These are phyloP conservation scores for Myotis planiceps DNA, from an alignment of 2,797 vertebrate genomes.

Conservation along the genomic window DNA sequence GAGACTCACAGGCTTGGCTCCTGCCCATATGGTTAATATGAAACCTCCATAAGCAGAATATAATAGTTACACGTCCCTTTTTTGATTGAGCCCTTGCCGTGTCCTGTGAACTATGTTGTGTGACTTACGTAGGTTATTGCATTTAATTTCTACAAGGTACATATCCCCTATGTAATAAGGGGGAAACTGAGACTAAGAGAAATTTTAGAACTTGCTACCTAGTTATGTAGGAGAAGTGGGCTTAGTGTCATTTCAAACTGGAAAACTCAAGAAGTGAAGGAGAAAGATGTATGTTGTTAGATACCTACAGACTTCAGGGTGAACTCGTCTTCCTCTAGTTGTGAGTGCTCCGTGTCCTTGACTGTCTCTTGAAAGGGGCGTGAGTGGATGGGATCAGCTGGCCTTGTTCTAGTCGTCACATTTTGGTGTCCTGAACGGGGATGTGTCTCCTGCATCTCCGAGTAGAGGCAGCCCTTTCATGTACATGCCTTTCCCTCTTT, in stretches of 20 bases:
- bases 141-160: neutral
- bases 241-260: slow-evolving; percentile 17
- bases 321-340: neutral
- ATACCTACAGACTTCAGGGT: neutral
- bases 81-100: neutral
- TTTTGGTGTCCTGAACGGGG: neutral
- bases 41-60: neutral
- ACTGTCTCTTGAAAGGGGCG: neutral
- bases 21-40: neutral
- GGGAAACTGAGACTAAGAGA: neutral
- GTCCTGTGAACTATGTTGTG: neutral
- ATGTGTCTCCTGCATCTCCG: neutral
- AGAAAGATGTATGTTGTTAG: neutral
- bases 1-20: neutral
- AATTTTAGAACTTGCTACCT: neutral
- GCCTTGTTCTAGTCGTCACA: neutral
- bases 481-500: neutral
- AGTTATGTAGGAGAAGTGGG: neutral
- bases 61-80: neutral
- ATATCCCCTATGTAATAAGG: neutral
- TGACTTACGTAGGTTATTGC: neutral
- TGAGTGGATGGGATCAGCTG: neutral
- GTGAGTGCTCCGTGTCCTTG: neutral
- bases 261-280: neutral
- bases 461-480: neutral